These are phyloP conservation scores for Halisarca cf. caerulea DNA, from an alignment of 37 sponge, comb jelly and placozoan species.

Conservation along the genomic window DNA sequence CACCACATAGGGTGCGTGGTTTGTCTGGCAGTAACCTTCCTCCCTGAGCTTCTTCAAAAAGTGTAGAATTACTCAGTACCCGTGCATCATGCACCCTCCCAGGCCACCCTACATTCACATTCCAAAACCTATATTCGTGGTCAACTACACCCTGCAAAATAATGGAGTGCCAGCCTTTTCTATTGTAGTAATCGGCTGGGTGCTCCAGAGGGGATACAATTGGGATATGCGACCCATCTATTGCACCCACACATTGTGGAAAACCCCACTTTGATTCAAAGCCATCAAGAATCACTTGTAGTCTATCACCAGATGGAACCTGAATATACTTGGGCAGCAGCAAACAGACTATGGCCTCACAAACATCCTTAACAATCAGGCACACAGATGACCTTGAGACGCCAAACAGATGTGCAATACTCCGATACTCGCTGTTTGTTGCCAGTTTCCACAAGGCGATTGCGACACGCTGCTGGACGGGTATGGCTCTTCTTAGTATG, in stretches of 20 bases:
- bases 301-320: neutral
- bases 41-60: neutral
- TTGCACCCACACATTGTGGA: conserved; percentile 42
- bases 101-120: conserved; percentile 25
- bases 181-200: conserved; percentile 36
- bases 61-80: conserved; percentile 27
- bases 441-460: conserved; percentile 27
- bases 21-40: conserved; percentile 29
- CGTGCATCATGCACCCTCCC: conserved; percentile 42
- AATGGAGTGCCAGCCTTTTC: conserved; percentile 39
- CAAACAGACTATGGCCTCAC: neutral
- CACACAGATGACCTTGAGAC: conserved; percentile 15
- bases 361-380: neutral
- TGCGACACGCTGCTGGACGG: conserved; percentile 11
- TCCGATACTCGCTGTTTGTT: conserved; percentile 19
- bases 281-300: neutral
- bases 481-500: neutral
- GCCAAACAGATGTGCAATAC: conserved; percentile 17
- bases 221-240: conserved; percentile 50
- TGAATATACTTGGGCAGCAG: neutral
- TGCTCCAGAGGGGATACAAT: conserved; percentile 1
- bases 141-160: conserved; percentile 35
- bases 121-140: neutral
- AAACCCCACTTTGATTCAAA: conserved; percentile 35
- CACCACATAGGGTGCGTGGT: too few relatives aligned